Evolutionary conservation across 2,797 vertebrate genomes (phyloP), one percentile per base, ranked within the genome.

Genomic region (Tangara arthus): DNA sequence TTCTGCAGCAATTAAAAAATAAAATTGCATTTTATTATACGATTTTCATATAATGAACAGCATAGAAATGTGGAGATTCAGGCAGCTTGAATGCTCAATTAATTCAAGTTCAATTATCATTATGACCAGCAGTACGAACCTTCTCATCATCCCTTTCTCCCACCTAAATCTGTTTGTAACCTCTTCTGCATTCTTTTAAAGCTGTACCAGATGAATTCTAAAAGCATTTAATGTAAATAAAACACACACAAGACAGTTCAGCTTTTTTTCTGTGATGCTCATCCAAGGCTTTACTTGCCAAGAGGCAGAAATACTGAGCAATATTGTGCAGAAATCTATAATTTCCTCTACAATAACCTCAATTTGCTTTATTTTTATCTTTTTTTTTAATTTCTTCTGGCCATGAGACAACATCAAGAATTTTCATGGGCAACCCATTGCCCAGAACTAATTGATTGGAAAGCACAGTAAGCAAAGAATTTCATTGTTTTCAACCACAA

Each of bases 371-470:
- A 13, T 46, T 77, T 70, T 52, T 57, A 6, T 28, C 12, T 39
- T 50, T 61, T 15, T n/a, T 46, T 44, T 17, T 0, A 15, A 73
- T 92, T 92, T 95, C 60, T 95, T 87, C 78, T 94, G 92, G 90
- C 88, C 78, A 16, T 37, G 81, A 87, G 60, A 92, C 56, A 28
- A 15, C 1, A 1, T 71, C 61, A 68, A 63, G 80, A 88, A 35
- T 87, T 94, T 94, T 75, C 79, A 94, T 2, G 42, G 64, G 69
- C 82, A 93, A 22, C 39, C 22, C 85, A 47, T 64, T 64, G 84
- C 95, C 91, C 84, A 94, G 82, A 93, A 94, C 53, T 86, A 90
- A 96, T 94, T 83, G 69, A 12, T 2, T 90, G 87, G 63, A 91
- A 94, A 81, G 76, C 69, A 44, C 82, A 88, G n/a, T 55, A 81